phyloP scores from a whole-genome alignment of 2,888 invertebrate genomes.

The Philhelius pedissequus region DNA sequence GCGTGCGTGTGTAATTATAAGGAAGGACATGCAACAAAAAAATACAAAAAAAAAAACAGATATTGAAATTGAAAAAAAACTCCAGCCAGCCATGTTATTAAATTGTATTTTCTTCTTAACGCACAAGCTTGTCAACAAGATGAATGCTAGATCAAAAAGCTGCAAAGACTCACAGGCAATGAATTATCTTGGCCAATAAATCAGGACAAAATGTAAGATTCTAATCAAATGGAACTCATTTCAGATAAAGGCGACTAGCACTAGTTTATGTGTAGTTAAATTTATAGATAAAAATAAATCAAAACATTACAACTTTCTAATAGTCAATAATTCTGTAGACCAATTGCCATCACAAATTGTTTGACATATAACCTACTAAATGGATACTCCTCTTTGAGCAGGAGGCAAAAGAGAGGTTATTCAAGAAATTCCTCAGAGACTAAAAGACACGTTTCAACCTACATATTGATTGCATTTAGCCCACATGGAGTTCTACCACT shows the following conservation, averaged over 20 bases:
- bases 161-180: not conserved
- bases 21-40: slow-evolving; percentile 12
- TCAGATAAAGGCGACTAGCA: not conserved
- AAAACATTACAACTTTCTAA: slow-evolving; percentile 41
- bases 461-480: slow-evolving; percentile 60
- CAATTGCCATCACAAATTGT: slow-evolving; percentile 43
- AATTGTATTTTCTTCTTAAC: slow-evolving; percentile 5
- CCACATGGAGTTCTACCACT: slow-evolving; percentile 34
- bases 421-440: slow-evolving; percentile 21
- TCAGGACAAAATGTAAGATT: not conserved
- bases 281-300: slow-evolving; percentile 24
- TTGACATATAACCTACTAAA: slow-evolving; percentile 26
- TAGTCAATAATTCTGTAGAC: not conserved
- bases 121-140: slow-evolving; percentile 42
- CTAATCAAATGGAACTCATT: not conserved
- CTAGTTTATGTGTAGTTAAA: not conserved
- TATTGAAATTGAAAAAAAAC: no score
- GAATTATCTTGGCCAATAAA: slow-evolving; percentile 16
- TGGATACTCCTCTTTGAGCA: not conserved
- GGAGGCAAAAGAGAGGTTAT: not conserved
- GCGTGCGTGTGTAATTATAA: slow-evolving; percentile 37
- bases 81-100: not conserved
- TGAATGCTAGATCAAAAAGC: slow-evolving; percentile 7
- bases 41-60: not conserved
- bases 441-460: slow-evolving; percentile 59